Base-by-base conservation (phyloP, 2,113 vertebrate genomes). In the Toxotes chatareus region DNA sequence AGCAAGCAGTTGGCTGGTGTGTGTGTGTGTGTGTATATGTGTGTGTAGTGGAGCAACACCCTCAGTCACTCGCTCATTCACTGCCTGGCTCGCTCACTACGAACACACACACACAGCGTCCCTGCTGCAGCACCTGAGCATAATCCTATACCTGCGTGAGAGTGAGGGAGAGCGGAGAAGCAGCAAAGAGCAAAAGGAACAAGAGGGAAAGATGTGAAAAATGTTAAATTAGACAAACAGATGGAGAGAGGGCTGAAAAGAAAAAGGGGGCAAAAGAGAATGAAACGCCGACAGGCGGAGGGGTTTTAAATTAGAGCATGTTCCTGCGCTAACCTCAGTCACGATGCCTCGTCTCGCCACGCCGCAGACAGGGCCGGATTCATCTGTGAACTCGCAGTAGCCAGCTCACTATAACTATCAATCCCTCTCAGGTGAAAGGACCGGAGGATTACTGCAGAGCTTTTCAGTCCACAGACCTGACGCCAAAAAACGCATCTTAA, bases 341-440 rank as follows among this genome's bases (percentile, higher is more conserved):
- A 90, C 86, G 76, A 88, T 5, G 80, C 79, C 62, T 68, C 3
- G 51, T 68, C 56, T 70, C 34, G 55, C 53, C 40, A 4, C 7
- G 16, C 53, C 0, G 40, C 80, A 82, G 72, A 75, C 73, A 7
- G 53, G 31, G 46, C 46, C 19, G 34, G 72, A 80, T 67, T 76
- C 82, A 76, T 84, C 46, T 51, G 74, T 64, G 75, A 60, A 84
- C 74, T 42, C 19, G 36, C 63, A 65, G 72, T 16, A 76, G 74
- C 74, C 79, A 10, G 57, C 80, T 86, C 85, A 64, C 66, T 77
- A 32, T 72, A 77, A 79, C 86, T 78, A 78, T 86, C 85, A 86
- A 67, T 88, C 65, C 62, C 78, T 84, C 82, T 79, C 61, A 86
- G 77, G 84, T 88, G 85, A 82, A 61, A 82, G 23, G 77, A 80